Evolutionary conservation across 2,888 invertebrate species (phyloP), one percentile per base, ranked within the genome.

Genomic region (Luffia ferchaultella): DNA sequence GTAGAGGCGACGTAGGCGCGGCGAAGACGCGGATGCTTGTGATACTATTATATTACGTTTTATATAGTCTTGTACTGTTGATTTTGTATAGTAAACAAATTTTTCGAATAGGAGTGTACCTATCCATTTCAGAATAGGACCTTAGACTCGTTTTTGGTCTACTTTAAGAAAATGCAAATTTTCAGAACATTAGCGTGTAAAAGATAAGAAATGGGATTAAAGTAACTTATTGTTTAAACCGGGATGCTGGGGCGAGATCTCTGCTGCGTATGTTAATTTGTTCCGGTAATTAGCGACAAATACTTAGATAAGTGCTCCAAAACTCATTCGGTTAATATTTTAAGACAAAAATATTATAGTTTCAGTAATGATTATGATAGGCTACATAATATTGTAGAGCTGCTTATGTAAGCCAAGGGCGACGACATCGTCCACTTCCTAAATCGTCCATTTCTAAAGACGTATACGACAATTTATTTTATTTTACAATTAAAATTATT

Each of bases 171-270:
- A 68, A 83, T 82, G 80, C 78, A 76, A 83, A 82, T 83, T 62
- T 60, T 52, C 62, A 69, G 75, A 20, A 74, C 82, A 78, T 83
- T 83, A 80, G 75, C 71, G 71, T 61, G 68, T 66, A 63, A 63
- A 68, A 73, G 80, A 82, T 82, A 80, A 82, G 77, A 72, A 73
- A 68, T 65, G 62, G 80, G 78, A 80, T 80, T 80, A 80, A 30
- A 68, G 62, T 55, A 63, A 62, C 63, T 70, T 69, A 70, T 65
- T 63, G 69, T 60, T 62, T 16, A 16, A 20, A 19, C 42, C 30
- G 30, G 30, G 30, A 12, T 12, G 30, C 30, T 3, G 30, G 30
- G 30, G 30, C 30, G 30, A 12, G 30, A 3, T 3, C 30, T 3
- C 30, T 12, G 30, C 3, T 3, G 5, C 30, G 64, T 66, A 68